Base-by-base conservation (phyloP, 2,113 vertebrate genomes). In the Clarias macrocephalus region DNA sequence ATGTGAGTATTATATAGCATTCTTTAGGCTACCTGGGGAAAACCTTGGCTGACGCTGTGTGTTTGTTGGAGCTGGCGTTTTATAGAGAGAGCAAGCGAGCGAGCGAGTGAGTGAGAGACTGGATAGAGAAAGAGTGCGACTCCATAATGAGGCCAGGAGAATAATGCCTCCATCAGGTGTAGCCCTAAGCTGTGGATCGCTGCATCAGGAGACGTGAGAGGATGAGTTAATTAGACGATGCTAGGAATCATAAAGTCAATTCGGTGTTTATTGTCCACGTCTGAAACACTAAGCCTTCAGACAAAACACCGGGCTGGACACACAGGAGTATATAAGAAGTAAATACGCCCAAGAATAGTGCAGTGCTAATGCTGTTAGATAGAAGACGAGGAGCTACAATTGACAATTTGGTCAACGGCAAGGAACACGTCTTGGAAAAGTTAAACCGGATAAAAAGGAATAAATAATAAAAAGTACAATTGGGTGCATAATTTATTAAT, bases 111-210 rank as follows among this genome's bases (percentile, higher is more conserved):
- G 48, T 48, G 48, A 48, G 48, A 48, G 48, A 48, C 48, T 48
- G 48, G 48, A 37, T 37, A 48, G 48, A 48, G 68, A 72, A 25
- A 77, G 65, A 57, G 60, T 88, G 89, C 82, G 89, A 91, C 79
- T 89, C 89, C 85, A 80, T 88, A 92, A 92, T 90, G 88, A 90
- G 89, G 85, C 63, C 87, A 86, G 82, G 82, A 92, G 90, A 90
- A 87, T 90, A 88, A 89, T 85, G 73, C 89, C 88, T 93, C 91
- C 90, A 94, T 94, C 92, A 93, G 87, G 87, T 85, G 25, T 23
- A 80, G 87, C 75, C 66, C 63, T 68, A n/a, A 81, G 83, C 76
- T 75, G 54, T 8, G 88, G 88, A 25, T 59, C 70, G 62, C 73
- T 21, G 82, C 80, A 88, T 87, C 80, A 91, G 90, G 68, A 85